Percentiles rank a stretch among this genome's conserved stretches.
Evolutionary conservation across 2,113 vertebrate genomes (phyloP).

Genomic region (Alces alces): DNA sequence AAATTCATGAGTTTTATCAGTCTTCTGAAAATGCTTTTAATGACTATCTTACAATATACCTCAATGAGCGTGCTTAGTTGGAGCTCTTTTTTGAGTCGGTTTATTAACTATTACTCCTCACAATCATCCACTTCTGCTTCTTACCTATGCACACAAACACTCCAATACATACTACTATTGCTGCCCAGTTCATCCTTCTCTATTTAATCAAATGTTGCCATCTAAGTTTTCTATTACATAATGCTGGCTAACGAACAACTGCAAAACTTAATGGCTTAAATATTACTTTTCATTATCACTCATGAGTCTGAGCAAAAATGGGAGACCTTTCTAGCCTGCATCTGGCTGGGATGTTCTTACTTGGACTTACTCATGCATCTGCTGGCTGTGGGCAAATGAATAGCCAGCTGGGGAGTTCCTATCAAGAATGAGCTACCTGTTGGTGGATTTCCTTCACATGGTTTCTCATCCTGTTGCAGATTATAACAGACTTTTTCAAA

Average conservation of each 20-base stretch:
- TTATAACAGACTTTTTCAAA: background rate
- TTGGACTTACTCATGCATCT: background rate
- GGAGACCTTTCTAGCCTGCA: background rate
- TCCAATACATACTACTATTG: background rate
- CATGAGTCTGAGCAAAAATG: background rate
- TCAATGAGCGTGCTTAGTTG: background rate
- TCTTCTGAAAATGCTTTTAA: background rate
- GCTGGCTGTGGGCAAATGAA: background rate
- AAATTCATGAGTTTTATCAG: background rate
- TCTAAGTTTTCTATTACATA: background rate
- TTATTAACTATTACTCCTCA: background rate
- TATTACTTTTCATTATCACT: background rate
- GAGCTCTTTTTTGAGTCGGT: background rate
- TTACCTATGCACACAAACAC: background rate
- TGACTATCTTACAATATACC: background rate
- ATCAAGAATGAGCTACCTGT: background rate
- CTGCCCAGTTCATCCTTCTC: background rate
- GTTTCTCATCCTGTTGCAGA: background rate
- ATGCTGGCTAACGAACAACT: background rate
- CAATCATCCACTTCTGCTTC: background rate
- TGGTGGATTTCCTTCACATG: background rate
- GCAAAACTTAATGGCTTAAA: background rate
- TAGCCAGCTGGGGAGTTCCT: fast-evolving
- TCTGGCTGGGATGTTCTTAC: background rate
- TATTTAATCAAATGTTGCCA: background rate